A percentile compares a stretch with the other conserved stretches of the same genome.
Conservation (phyloP, 2,888 invertebrate genomes). For the Oxyscelio sp. region DNA sequence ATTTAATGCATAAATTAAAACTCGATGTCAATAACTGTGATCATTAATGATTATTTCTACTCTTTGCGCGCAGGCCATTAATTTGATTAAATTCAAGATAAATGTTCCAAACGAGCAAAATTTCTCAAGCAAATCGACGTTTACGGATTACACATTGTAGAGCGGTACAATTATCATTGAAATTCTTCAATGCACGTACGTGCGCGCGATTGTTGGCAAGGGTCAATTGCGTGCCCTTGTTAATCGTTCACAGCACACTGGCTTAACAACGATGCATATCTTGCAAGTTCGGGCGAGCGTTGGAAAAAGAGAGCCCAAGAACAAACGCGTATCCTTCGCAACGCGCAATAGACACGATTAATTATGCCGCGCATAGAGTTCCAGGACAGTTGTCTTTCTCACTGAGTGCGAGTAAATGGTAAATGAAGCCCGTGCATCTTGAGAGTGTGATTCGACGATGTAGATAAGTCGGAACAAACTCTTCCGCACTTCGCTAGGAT, state of each 20-base stretch:
- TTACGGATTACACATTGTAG: slow-evolving; percentile 23
- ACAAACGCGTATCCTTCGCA: slow-evolving; percentile 78
- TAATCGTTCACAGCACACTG: slow-evolving; percentile 82
- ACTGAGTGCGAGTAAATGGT: slow-evolving; percentile 73
- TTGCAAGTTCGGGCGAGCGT: slow-evolving; percentile 78
- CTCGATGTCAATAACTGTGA: slow-evolving; percentile 26
- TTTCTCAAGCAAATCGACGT: slow-evolving; percentile 29
- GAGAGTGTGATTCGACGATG: slow-evolving; percentile 71
- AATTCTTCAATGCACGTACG: slow-evolving; percentile 53
- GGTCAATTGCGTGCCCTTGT: slow-evolving; percentile 81
- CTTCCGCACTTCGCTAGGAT: slow-evolving; percentile 74
- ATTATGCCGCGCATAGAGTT: slow-evolving; percentile 78
- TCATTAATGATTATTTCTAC: slow-evolving; percentile 21
- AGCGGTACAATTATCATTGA: slow-evolving; percentile 57
- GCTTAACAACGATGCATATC: slow-evolving; percentile 82
- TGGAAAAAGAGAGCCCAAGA: slow-evolving; percentile 67
- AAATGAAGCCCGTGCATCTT: slow-evolving; percentile 58
- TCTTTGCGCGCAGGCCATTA: too few relatives aligned
- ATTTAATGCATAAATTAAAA: slow-evolving; percentile 53
- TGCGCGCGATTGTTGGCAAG: slow-evolving; percentile 72
- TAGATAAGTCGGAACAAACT: slow-evolving; percentile 72
- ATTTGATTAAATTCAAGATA: too few relatives aligned
- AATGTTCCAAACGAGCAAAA: too few relatives aligned
- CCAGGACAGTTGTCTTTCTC: slow-evolving; percentile 72
- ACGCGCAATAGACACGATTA: slow-evolving; percentile 81